phyloP scores from a whole-genome alignment of 2,797 vertebrate species.

The Synaphobranchus kaupii region DNA sequence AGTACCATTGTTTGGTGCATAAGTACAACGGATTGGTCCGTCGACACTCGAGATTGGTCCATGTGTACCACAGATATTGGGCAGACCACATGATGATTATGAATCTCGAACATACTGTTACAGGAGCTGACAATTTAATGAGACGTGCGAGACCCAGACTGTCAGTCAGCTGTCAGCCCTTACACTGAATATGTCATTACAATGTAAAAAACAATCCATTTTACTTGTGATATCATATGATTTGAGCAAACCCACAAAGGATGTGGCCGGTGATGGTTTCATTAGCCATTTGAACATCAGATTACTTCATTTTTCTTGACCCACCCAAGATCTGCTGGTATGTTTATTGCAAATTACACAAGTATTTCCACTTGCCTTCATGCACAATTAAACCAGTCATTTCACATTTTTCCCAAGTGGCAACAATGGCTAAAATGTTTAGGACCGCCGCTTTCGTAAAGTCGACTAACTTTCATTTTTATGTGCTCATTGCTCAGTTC shows the following conservation, averaged over 20 bases:
- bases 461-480: background rate
- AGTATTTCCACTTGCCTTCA: background rate
- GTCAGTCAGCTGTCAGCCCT: background rate
- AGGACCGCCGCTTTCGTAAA: background rate
- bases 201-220: background rate
- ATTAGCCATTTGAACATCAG: background rate
- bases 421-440: background rate
- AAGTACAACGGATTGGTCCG: background rate
- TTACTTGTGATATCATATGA: background rate
- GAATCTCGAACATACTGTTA: no score
- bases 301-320: background rate
- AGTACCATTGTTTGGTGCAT: background rate
- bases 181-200: background rate
- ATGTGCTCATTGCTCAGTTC: background rate
- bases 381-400: slow-evolving; percentile 6
- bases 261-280: background rate
- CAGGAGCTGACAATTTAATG: background rate
- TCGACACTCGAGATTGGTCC: background rate
- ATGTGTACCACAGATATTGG: background rate
- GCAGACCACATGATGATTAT: background rate
- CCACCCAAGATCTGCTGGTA: background rate
- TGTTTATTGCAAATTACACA: background rate
- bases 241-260: background rate
- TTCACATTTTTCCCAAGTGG: slow-evolving; percentile 1
- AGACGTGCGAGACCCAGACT: background rate